These are phyloP conservation scores for Caiman crocodilus DNA, from an alignment of 2,797 vertebrate species.

Conservation along the genomic window DNA sequence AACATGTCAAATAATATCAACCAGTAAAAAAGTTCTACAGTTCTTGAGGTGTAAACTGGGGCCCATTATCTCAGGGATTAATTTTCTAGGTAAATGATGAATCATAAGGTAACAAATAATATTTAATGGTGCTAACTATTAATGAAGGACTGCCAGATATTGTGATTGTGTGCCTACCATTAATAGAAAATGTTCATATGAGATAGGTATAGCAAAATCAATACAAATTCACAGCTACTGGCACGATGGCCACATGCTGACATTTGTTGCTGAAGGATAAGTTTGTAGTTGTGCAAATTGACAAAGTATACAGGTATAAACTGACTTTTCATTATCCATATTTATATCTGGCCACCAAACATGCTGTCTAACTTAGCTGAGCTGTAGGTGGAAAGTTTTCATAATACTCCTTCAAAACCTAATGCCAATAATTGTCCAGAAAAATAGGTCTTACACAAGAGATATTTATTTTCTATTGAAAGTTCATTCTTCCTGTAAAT, in stretches of 20 bases:
- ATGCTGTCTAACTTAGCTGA: neutral
- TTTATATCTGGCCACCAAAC: neutral
- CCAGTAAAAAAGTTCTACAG: conserved; percentile 4
- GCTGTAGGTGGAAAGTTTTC: neutral
- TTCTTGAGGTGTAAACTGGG: conserved; percentile 59
- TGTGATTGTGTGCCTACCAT: neutral
- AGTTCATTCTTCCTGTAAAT: neutral
- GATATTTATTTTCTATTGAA: neutral
- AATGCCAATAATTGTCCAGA: neutral
- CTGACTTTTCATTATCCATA: neutral
- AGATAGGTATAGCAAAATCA: neutral
- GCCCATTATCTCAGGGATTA: conserved; percentile 30
- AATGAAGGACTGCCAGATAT: conserved; percentile 15
- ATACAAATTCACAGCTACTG: neutral
- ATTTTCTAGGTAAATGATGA: conserved; percentile 57
- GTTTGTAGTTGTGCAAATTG: conserved; percentile 33
- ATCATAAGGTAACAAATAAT: conserved; percentile 28
- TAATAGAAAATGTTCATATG: conserved; percentile 26
- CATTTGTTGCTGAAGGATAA: conserved; percentile 42
- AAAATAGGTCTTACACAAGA: neutral
- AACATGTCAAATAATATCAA: conserved; percentile 67
- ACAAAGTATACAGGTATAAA: conserved; percentile 35
- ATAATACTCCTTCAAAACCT: neutral
- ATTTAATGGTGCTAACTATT: neutral
- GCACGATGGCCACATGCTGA: neutral